phyloP scores from a whole-genome alignment of 2,113 vertebrate genomes.

The Saimiri boliviensis region DNA sequence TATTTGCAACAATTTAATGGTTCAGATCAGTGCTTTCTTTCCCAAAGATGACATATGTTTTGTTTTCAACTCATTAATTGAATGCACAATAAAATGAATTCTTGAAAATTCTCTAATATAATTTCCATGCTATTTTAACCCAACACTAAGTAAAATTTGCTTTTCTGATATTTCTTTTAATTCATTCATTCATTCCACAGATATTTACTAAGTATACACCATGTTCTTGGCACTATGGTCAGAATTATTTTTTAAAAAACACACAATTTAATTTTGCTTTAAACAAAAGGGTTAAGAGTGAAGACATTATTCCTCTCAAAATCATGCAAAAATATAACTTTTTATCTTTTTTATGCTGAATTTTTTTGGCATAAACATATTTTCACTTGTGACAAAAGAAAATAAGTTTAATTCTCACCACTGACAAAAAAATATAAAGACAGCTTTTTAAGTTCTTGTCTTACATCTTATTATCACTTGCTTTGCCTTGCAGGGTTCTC shows the following conservation, averaged over 20 bases:
- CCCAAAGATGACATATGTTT: background rate
- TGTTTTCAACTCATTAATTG: slow-evolving; percentile 50
- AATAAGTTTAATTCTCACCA: slow-evolving; percentile 69
- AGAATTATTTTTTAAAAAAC: background rate
- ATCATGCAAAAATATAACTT: slow-evolving; percentile 36
- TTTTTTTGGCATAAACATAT: slow-evolving; percentile 53
- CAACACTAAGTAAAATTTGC: rapidly evolving
- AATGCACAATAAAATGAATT: slow-evolving; percentile 16
- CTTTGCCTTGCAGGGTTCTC: background rate
- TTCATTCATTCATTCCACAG: background rate
- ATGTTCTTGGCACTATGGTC: background rate
- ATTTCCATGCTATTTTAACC: background rate
- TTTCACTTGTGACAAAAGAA: slow-evolving; percentile 71
- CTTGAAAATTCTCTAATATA: background rate
- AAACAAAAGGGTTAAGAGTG: background rate
- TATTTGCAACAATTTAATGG: background rate
- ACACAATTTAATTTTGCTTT: background rate
- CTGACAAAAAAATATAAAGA: slow-evolving; percentile 48
- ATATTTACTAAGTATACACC: background rate
- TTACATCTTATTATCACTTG: slow-evolving; percentile 27
- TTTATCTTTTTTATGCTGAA: background rate
- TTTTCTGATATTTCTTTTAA: background rate
- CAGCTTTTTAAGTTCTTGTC: slow-evolving; percentile 47
- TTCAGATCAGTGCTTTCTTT: slow-evolving; percentile 30
- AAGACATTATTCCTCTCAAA: background rate